Percentiles rank a stretch among this genome's conserved stretches.
Conservation (phyloP, 2,797 vertebrate genomes). For the Melanogrammus aeglefinus region DNA sequence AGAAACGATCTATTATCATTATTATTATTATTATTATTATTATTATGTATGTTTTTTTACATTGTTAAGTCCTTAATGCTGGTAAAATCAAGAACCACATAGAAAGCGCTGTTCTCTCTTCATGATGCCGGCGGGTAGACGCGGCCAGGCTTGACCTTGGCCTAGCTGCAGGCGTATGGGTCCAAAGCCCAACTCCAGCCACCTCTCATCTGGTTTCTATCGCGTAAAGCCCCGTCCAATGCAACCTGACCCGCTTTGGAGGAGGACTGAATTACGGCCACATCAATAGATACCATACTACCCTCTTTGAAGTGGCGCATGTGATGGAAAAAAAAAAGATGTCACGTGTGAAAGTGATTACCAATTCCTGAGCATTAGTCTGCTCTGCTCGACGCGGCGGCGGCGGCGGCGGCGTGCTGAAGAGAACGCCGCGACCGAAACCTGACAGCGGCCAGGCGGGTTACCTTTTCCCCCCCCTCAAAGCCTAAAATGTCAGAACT, state of each 20-base stretch:
- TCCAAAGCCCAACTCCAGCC: constrained; percentile 43
- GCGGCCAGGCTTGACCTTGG: not conserved
- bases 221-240: constrained; percentile 69
- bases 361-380: constrained; percentile 70
- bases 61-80: not conserved
- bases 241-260: constrained; percentile 77
- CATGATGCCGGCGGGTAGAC: not conserved
- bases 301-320: constrained; percentile 74
- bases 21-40: too few relatives aligned
- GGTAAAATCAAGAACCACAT: not conserved
- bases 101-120: too few relatives aligned
- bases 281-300: constrained; percentile 79
- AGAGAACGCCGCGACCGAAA: constrained; percentile 59
- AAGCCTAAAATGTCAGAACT: constrained; percentile 52
- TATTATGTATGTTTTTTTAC: not conserved
- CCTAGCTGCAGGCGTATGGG: not conserved
- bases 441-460: constrained; percentile 66
- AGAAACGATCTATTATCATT: too few relatives aligned
- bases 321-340: constrained; percentile 69
- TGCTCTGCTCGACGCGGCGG: constrained; percentile 49
- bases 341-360: constrained; percentile 80
- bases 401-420: too few relatives aligned
- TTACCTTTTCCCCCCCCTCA: constrained; percentile 37
- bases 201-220: constrained; percentile 78
- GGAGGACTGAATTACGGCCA: constrained; percentile 74